phyloP scores from a whole-genome alignment of 2,113 vertebrate genomes.

The Pomatorhinus ruficollis region DNA sequence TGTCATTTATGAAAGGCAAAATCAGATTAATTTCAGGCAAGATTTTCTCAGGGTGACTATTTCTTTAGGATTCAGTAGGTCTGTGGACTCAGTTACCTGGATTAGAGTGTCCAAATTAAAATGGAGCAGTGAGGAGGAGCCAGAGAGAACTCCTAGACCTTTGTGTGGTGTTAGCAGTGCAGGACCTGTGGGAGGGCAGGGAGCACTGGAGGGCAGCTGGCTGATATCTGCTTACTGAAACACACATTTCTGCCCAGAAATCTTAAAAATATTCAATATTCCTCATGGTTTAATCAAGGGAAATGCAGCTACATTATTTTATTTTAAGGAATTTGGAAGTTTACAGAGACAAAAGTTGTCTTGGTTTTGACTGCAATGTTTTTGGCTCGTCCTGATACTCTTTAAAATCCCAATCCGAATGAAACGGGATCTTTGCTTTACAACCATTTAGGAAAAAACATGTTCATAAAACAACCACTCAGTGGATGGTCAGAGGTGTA shows the following conservation, averaged over 20 bases:
- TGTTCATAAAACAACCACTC: background rate
- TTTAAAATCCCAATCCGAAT: background rate
- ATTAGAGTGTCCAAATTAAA: background rate
- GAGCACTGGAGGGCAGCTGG: background rate
- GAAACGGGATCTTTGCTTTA: background rate
- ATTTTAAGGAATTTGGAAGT: background rate
- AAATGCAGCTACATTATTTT: background rate
- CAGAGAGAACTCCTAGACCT: background rate
- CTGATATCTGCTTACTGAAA: background rate
- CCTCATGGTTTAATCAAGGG: background rate
- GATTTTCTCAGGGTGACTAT: background rate
- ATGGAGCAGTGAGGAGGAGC: background rate
- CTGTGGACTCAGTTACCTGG: background rate
- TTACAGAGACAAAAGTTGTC: background rate
- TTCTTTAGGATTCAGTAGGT: background rate
- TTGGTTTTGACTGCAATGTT: background rate
- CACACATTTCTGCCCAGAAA: background rate
- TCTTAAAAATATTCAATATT: background rate
- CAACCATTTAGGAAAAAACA: background rate
- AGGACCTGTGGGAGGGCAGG: background rate
- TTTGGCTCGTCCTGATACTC: background rate
- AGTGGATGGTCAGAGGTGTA: background rate
- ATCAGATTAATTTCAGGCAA: background rate
- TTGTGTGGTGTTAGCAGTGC: background rate
- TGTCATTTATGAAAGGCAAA: background rate